Conservation (phyloP, 2,113 vertebrate species). For the Trogon melanurus region DNA sequence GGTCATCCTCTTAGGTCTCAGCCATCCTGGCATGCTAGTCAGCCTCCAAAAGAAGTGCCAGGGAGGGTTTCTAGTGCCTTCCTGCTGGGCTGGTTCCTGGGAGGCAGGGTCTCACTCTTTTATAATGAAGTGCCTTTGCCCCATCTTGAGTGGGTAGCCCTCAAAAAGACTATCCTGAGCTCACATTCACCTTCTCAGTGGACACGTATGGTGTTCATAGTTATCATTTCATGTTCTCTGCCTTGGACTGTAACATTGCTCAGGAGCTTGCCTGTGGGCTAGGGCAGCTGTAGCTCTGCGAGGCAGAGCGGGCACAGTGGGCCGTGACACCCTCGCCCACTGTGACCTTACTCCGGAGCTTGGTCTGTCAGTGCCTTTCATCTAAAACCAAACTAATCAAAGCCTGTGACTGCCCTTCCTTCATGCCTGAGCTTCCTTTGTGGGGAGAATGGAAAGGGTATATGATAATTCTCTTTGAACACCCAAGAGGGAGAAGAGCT, state of each 20-base stretch:
- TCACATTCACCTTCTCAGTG: background rate
- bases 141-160: background rate
- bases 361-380: background rate
- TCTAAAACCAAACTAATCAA: constrained; percentile 1
- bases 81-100: background rate
- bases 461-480: constrained; percentile 18
- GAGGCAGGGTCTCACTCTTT: background rate
- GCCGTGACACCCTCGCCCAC: background rate
- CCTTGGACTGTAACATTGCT: background rate
- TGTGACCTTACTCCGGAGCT: background rate
- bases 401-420: background rate
- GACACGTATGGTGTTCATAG: background rate
- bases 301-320: background rate
- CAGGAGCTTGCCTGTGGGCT: background rate
- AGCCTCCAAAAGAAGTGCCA: background rate
- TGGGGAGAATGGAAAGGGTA: background rate
- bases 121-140: background rate
- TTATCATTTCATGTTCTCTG: background rate
- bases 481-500: constrained; percentile 26
- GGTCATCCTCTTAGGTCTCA: background rate
- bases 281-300: background rate
- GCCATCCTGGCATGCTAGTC: background rate
- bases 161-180: background rate
- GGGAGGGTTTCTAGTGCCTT: background rate
- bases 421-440: background rate